Evolutionary conservation across 2,888 invertebrate genomes (phyloP).

Genomic region (Barypeithes pellucidus): DNA sequence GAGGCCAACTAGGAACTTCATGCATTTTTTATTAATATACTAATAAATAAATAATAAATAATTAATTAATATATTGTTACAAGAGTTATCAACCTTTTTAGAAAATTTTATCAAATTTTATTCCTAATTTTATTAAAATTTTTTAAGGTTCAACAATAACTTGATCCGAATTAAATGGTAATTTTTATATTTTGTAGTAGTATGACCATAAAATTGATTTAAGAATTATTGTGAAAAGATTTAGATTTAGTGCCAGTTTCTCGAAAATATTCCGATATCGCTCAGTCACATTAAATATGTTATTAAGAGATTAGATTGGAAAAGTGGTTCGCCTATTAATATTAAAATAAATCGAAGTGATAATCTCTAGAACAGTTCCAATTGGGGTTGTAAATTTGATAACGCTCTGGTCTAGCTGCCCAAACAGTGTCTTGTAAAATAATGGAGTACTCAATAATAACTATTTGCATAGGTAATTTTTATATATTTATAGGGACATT

Average conservation of each 20-base stretch:
- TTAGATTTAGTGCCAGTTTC: neutral
- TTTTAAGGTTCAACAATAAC: neutral
- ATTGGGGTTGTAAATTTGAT: neutral
- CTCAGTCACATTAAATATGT: neutral
- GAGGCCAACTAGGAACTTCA: too few species aligned
- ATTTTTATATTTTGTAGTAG: neutral
- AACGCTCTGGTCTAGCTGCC: neutral
- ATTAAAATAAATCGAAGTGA: neutral
- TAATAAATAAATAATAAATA: too few species aligned
- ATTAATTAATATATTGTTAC: neutral
- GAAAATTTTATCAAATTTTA: neutral
- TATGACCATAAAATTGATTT: neutral
- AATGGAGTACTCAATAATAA: conserved; percentile 1
- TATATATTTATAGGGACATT: too few species aligned
- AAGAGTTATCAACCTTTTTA: too few species aligned
- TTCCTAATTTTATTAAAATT: neutral
- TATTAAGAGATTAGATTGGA: neutral
- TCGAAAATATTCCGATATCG: neutral
- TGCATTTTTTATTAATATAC: too few species aligned
- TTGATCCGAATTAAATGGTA: neutral
- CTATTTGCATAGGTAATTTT: neutral
- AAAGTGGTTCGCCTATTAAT: neutral
- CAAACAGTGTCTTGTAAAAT: neutral
- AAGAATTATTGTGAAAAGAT: neutral
- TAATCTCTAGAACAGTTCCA: neutral